A percentile compares a stretch with the other conserved stretches of the same genome.
phyloP scores from a whole-genome alignment of 2,888 invertebrate genomes.

The Andricus quercusramuli region DNA sequence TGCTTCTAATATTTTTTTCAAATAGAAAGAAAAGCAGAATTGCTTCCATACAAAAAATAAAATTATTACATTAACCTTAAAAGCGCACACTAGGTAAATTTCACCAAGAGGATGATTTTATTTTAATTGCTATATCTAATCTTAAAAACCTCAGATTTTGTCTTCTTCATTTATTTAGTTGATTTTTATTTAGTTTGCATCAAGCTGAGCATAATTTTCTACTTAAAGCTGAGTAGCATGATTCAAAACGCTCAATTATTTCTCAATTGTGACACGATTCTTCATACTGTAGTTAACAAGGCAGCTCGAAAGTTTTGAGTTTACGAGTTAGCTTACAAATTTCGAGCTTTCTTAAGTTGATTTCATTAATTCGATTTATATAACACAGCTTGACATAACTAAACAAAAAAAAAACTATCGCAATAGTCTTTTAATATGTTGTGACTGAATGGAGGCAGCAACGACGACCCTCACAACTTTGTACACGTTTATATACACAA shows the following conservation, averaged over 20 bases:
- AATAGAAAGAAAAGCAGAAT: background rate
- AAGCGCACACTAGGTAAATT: background rate
- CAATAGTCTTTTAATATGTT: background rate
- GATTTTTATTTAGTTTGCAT: background rate
- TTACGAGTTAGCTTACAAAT: background rate
- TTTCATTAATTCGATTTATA: background rate
- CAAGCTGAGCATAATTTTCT: background rate
- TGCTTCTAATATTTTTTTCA: background rate
- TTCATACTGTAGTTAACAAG: background rate
- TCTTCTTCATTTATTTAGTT: background rate
- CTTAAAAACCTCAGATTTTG: background rate
- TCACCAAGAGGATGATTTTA: background rate
- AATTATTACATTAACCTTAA: background rate
- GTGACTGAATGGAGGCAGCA: slow-evolving; percentile 53
- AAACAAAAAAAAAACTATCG: background rate
- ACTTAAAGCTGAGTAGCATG: background rate
- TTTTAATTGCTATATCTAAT: background rate
- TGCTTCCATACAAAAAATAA: no score
- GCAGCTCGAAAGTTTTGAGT: background rate
- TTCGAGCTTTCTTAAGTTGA: background rate
- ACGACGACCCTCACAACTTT: slow-evolving; percentile 56
- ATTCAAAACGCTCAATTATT: background rate
- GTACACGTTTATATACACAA: slow-evolving; percentile 56
- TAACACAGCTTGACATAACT: background rate
- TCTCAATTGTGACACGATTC: background rate